A percentile compares a stretch with the other conserved stretches of the same genome.
phyloP scores from a whole-genome alignment of 2,113 vertebrate genomes.

The Eulacestoma nigropectus region DNA sequence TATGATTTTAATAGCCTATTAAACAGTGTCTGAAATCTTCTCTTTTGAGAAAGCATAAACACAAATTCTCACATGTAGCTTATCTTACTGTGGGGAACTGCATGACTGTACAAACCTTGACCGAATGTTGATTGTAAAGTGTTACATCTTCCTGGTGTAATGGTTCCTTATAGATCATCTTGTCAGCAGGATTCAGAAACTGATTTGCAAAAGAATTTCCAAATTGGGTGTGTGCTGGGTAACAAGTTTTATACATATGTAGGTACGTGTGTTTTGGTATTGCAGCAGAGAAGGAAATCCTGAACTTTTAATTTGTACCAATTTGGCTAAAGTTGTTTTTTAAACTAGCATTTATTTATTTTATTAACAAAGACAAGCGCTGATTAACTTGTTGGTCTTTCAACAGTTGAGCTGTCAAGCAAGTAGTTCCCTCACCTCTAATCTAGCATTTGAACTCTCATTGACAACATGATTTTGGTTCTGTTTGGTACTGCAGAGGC shows the following conservation, averaged over 20 bases:
- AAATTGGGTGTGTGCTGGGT: background rate
- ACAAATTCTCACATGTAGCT: slow-evolving; percentile 17
- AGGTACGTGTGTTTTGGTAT: background rate
- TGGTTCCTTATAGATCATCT: slow-evolving; percentile 49
- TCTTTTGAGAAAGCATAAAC: slow-evolving; percentile 28
- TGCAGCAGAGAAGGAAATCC: background rate
- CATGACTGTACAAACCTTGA: background rate
- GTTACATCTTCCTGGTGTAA: slow-evolving; percentile 6
- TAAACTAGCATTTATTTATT: slow-evolving; percentile 2
- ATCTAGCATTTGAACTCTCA: background rate
- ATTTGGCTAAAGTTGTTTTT: background rate
- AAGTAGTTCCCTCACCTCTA: background rate
- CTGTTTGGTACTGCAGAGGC: background rate
- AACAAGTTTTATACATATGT: background rate
- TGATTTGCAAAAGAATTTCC: background rate
- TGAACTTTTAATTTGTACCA: background rate
- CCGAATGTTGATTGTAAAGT: slow-evolving; percentile 27
- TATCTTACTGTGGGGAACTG: background rate
- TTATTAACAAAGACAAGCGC: background rate
- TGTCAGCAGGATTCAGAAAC: slow-evolving; percentile 30
- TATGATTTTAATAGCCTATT: slow-evolving; percentile 68
- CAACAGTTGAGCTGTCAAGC: background rate
- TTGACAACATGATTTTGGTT: background rate
- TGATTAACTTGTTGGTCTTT: background rate
- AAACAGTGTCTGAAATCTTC: slow-evolving; percentile 42